Base-by-base conservation (phyloP, 1,140 invertebrate genomes). In the Agrilus planipennis region DNA sequence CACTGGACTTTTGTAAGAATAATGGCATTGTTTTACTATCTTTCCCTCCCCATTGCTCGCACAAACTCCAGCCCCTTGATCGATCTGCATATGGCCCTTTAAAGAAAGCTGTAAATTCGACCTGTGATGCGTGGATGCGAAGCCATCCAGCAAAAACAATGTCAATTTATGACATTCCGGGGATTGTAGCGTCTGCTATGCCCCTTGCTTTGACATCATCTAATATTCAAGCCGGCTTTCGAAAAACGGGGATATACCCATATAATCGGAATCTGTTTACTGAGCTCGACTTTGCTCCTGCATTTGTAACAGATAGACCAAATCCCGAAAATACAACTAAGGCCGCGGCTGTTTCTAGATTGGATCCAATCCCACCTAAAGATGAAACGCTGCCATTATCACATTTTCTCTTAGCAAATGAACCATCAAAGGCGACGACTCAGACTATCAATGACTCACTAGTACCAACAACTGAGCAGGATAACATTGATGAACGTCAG, bases 61-160 rank as follows among this genome's bases (percentile, higher is more conserved):
- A 31, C 12, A 4, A 14, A 12, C 6, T 31, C 15, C 67, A 70
- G 42, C 68, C 68, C 7, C 47, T 71, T 1, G 65, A 69, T 48
- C 45, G 59, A 18, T 48, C 52, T 39, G 59, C 68, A 34, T 63
- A 43, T 45, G 57, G 54, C 4, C 54, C 65, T 14, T 58, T 68
- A 7, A 69, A 67, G 45, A 55, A 38, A 22, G 42, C 51, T 45
- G 46, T 61, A 34, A 54, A 54, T 42, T 1, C 54, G 53, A 14
- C 12, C 60, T 51, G 50, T 34, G 58, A 66, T 46, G 50, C 22
- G 15, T 71, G 65, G 63, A 51, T 69, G 53, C 32, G 46, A 44
- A 62, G 31, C 36, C 49, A 72, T 34, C 58, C 61, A 23, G 62
- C 64, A 15, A 67, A 63, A 53, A 49, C 60, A 7, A 65, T 71